These are phyloP conservation scores for Indicator indicator DNA, from an alignment of 2,113 vertebrate species.

Conservation along the genomic window DNA sequence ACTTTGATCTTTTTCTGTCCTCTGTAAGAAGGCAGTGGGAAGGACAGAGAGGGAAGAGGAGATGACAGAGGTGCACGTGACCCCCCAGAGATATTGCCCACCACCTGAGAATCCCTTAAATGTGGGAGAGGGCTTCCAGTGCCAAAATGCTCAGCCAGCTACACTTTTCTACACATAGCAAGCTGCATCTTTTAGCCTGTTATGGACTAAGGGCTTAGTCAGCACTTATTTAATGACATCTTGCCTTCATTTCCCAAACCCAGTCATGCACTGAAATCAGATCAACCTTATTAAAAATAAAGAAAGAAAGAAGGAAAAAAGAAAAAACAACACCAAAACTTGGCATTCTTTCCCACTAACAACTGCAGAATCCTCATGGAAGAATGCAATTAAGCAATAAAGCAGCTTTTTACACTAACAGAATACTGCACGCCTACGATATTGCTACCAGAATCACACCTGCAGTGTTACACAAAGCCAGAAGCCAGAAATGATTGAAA, in stretches of 20 bases:
- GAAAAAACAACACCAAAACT: not conserved
- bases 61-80: not conserved
- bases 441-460: constrained; percentile 52
- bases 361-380: constrained; percentile 36
- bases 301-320: not conserved
- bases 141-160: constrained; percentile 51
- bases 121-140: not conserved
- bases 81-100: not conserved
- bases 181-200: constrained; percentile 18
- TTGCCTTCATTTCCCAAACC: constrained; percentile 8
- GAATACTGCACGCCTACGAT: constrained; percentile 43
- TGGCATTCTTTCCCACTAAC: constrained; percentile 7
- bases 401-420: constrained; percentile 28
- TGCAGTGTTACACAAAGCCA: constrained; percentile 43
- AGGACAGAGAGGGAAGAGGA: not conserved
- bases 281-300: not conserved
- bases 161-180: not conserved
- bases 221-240: constrained; percentile 28
- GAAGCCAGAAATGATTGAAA: constrained; percentile 57
- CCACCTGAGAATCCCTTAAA: not conserved
- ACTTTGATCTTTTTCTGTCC: not conserved
- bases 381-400: constrained; percentile 39
- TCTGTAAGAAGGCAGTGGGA: not conserved
- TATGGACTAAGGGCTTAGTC: constrained; percentile 12
- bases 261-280: not conserved